phyloP scores from a whole-genome alignment of 2,797 vertebrate species.

The Urophycis tenuis region DNA sequence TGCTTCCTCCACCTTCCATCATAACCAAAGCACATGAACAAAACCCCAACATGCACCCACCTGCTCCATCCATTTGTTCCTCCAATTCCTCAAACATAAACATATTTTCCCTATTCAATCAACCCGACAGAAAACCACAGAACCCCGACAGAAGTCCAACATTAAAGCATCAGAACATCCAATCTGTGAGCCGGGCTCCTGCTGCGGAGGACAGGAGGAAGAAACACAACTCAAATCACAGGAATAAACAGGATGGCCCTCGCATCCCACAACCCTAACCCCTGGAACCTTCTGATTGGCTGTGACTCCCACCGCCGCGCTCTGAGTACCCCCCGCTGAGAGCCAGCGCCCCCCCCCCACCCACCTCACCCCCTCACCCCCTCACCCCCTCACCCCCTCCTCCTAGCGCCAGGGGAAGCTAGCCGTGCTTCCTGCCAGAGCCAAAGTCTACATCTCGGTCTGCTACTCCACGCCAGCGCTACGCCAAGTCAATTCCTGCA shows the following conservation, averaged over 20 bases:
- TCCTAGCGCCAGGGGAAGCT: conserved; percentile 35
- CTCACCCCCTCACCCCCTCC: not conserved
- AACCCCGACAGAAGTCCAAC: no score
- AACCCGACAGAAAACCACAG: no score
- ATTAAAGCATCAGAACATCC: no score
- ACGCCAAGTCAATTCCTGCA: not conserved
- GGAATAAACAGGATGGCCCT: conserved; percentile 28
- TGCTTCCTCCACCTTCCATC: conserved; percentile 54
- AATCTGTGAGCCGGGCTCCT: no score
- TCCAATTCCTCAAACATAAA: not conserved
- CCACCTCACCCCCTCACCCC: no score
- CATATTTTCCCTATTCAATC: not conserved
- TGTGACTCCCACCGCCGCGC: conserved; percentile 35
- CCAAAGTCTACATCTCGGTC: conserved; percentile 48
- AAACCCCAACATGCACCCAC: no score
- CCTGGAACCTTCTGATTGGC: conserved; percentile 49
- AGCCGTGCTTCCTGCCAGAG: conserved; percentile 52
- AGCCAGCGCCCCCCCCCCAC: not conserved
- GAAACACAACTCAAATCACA: not conserved
- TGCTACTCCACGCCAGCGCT: conserved; percentile 31
- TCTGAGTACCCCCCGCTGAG: not conserved
- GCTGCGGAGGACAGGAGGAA: not conserved
- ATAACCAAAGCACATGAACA: conserved; percentile 24
- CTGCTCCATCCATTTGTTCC: no score
- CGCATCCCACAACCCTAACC: conserved; percentile 38